These are phyloP conservation scores for Planococcus citri DNA, from an alignment of 1,140 invertebrate species.

Conservation along the genomic window DNA sequence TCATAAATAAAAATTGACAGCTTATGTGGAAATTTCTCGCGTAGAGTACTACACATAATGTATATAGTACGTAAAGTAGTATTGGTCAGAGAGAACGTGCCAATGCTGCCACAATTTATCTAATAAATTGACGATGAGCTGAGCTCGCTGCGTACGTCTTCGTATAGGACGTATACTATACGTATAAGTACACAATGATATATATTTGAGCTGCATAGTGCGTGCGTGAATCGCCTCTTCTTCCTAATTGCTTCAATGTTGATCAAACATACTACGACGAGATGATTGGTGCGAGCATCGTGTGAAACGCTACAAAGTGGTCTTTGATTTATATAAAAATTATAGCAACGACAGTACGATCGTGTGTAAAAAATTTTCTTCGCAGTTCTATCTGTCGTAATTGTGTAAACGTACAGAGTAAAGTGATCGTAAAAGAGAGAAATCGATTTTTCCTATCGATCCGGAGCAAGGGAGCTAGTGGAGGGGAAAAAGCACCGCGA, in stretches of 20 bases:
- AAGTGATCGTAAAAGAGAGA: not conserved
- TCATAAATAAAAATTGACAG: conserved; percentile 8
- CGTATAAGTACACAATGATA: not conserved
- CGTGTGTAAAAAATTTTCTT: not conserved
- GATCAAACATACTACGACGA: not conserved
- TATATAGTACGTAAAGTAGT: too few species aligned
- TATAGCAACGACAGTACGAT: not conserved
- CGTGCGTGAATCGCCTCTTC: not conserved
- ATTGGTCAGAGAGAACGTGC: not conserved
- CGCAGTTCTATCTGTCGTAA: not conserved
- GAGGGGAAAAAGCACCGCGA: too few species aligned
- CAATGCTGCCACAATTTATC: not conserved
- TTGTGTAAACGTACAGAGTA: too few species aligned
- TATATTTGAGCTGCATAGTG: not conserved
- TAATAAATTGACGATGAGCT: not conserved
- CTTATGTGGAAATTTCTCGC: not conserved
- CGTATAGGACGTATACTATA: too few species aligned
- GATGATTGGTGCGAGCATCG: not conserved
- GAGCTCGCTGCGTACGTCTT: too few species aligned
- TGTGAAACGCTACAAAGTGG: not conserved
- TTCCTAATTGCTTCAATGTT: not conserved
- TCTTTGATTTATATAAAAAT: not conserved
- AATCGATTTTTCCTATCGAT: not conserved
- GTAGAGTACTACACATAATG: too few species aligned
- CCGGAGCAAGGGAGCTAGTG: too few species aligned